Base-by-base conservation (phyloP, 30 jellyfish, hydroid and myxozoan genomes). In the Mastigias papua region DNA sequence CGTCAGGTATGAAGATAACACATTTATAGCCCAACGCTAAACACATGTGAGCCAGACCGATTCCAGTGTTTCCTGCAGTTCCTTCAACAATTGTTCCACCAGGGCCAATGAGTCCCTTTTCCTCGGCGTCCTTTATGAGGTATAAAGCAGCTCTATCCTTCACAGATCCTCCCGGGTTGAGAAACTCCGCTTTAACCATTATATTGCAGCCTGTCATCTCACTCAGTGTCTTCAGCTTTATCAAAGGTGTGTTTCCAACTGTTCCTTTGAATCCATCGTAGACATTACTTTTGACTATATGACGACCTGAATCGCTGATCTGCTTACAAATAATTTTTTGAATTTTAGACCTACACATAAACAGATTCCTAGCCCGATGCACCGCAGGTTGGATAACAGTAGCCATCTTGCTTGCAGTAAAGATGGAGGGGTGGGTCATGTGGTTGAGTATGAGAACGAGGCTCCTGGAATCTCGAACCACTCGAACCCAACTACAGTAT, bases 111-210 rank as follows among this genome's bases (percentile, higher is more conserved):
- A 69, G 80, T 48, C 94, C 97, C 48, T 71, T 80, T 37, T 86
- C 91, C 60, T 83, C 97, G 19, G 98, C 98, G 31, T 92, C 98
- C 48, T 81, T 86, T 2, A 92, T 92, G 32, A 92, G 82, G 68
- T 92, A 92, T 28, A 86, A 66, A 1, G 98, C 98, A 31, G 98
- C 98, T 50, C 98, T 78, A 78, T 92, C 98, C 80, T 92, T 92
- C 31, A 92, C 98, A 0, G 98, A 92, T 0, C 98, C 98, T n/a
- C 98, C 98, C 13, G 98, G 98, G 57, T 92, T 92, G 92, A 92
- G 54, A 85, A 69, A 80, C 66, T 92, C 98, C 0, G 98, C 98
- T 77, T 92, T 92, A 34, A 80, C 98, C 98, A 92, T 92, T 17
- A 92, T 92, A 65, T 92, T 74, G 50, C 98, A 92, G 22, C 98